Percentiles rank a stretch among this genome's conserved stretches.
phyloP scores from a whole-genome alignment of 1,140 invertebrate species.

The Theocolax elegans region DNA sequence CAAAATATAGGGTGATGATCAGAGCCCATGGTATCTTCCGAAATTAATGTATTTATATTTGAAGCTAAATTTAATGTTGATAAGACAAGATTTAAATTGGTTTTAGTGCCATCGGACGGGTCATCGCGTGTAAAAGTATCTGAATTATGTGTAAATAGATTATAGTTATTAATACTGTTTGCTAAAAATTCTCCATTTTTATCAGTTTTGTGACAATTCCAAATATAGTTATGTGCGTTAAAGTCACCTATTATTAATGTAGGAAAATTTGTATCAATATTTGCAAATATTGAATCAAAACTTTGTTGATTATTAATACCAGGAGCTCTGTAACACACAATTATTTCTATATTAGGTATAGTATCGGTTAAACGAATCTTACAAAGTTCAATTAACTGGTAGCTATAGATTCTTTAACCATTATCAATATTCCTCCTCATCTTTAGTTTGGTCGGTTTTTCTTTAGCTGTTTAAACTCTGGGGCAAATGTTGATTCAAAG shows the following conservation, averaged over 20 bases:
- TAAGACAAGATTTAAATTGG: not conserved
- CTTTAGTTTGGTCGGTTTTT: too few relatives aligned
- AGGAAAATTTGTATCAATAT: not conserved
- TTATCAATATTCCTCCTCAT: too few relatives aligned
- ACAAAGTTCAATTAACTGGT: not conserved
- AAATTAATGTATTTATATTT: not conserved
- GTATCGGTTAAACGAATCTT: not conserved
- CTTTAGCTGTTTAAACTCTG: too few relatives aligned
- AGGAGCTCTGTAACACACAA: slow-evolving; percentile 12
- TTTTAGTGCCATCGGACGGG: not conserved
- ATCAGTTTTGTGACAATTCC: slow-evolving; percentile 26
- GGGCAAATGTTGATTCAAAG: too few relatives aligned
- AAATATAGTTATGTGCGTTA: slow-evolving; percentile 19
- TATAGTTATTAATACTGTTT: not conserved
- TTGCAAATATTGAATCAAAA: not conserved
- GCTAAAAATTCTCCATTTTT: not conserved
- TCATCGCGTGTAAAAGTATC: not conserved
- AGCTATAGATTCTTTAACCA: too few relatives aligned
- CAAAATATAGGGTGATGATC: not conserved
- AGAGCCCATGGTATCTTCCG: not conserved
- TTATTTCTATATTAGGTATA: not conserved
- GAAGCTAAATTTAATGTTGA: not conserved
- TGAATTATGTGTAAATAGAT: not conserved
- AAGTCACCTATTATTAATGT: slow-evolving; percentile 1
- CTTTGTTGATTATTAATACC: not conserved